Percentiles rank a stretch among this genome's conserved stretches.
phyloP scores from a whole-genome alignment of 2,888 invertebrate species.

The Epinotia nisella region DNA sequence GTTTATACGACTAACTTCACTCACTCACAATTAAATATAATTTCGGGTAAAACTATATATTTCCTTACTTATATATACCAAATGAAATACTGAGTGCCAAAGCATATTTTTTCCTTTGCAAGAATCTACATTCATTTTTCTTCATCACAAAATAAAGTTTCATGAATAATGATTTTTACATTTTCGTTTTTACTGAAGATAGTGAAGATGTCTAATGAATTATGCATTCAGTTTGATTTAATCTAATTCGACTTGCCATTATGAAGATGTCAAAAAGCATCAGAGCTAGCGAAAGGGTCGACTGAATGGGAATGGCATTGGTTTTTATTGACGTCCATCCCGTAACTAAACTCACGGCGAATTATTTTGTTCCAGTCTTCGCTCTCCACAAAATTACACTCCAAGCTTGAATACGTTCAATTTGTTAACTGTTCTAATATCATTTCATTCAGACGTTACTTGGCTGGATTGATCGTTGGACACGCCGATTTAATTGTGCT shows the following conservation, averaged over 20 bases:
- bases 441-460: neutral
- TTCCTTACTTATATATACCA: neutral
- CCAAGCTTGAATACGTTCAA: neutral
- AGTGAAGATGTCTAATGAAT: conserved; percentile 25
- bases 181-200: conserved; percentile 21
- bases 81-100: neutral
- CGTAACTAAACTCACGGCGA: conserved; percentile 14
- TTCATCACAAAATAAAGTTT: conserved; percentile 14
- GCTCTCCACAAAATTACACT: conserved; percentile 4
- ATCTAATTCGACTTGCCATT: conserved; percentile 34
- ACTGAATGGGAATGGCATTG: conserved; percentile 22
- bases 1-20: too few relatives aligned
- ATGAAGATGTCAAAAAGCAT: conserved; percentile 40
- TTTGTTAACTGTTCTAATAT: conserved; percentile 11
- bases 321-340: conserved; percentile 20
- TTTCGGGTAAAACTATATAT: neutral
- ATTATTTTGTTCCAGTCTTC: conserved; percentile 11
- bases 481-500: neutral
- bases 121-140: neutral
- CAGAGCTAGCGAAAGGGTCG: conserved; percentile 24
- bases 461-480: neutral
- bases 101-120: neutral
- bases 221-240: conserved; percentile 31
- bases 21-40: too few relatives aligned
- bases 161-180: conserved; percentile 12